Evolutionary conservation across 2,113 vertebrate genomes (phyloP).

Genomic region (Psammodynastes pulverulentus): DNA sequence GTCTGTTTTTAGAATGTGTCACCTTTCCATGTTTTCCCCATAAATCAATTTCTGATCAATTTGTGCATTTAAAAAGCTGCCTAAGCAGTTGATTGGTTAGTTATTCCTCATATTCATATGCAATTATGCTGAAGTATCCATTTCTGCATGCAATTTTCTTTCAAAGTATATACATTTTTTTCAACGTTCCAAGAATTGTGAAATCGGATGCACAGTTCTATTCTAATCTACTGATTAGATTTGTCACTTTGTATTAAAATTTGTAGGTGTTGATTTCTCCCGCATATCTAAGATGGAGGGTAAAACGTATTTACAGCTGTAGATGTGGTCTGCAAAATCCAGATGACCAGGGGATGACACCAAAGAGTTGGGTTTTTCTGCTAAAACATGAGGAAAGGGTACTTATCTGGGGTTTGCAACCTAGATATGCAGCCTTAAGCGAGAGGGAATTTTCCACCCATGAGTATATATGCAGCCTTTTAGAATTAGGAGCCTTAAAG

Average conservation of each 20-base stretch:
- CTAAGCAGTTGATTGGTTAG: not conserved
- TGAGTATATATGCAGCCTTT: too few species aligned
- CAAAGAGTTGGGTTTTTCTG: not conserved
- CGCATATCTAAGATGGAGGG: not conserved
- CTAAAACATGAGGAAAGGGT: not conserved
- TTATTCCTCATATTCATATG: not conserved
- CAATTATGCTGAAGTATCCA: not conserved
- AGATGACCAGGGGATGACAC: not conserved
- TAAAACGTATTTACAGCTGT: not conserved
- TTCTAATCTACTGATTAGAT: not conserved
- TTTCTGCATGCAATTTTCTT: not conserved
- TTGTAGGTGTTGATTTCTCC: not conserved
- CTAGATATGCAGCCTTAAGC: too few species aligned
- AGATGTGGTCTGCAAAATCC: not conserved
- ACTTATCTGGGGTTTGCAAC: not conserved
- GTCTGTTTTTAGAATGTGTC: not conserved
- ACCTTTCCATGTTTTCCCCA: not conserved
- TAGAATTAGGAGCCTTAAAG: too few species aligned
- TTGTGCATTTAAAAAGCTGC: not conserved
- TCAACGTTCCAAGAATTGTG: not conserved
- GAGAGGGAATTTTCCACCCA: too few species aligned
- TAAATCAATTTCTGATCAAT: not conserved
- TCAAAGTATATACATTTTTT: not conserved
- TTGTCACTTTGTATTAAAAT: not conserved
- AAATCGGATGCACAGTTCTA: not conserved